These are phyloP conservation scores for Hippocampus mohnikei DNA, from an alignment of 2,113 vertebrate genomes.

Conservation along the genomic window DNA sequence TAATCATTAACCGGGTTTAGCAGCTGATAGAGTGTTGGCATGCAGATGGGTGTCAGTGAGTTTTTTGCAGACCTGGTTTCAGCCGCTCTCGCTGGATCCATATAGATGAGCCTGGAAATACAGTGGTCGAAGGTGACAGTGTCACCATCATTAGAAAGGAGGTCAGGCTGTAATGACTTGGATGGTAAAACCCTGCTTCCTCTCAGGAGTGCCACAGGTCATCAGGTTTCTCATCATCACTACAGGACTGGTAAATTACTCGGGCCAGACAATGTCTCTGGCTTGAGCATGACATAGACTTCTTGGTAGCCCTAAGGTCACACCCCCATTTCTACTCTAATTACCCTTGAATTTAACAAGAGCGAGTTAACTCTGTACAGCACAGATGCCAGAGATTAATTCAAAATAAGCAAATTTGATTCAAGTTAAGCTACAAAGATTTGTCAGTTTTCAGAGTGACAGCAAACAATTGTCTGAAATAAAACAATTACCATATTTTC, in stretches of 20 bases:
- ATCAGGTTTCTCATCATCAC: conserved; percentile 31
- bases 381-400: not conserved
- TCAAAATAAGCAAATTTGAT: too few species aligned
- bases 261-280: conserved; percentile 16
- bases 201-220: conserved; percentile 53
- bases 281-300: conserved; percentile 11
- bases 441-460: too few species aligned
- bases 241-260: conserved; percentile 29
- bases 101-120: conserved; percentile 49
- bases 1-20: conserved; percentile 56
- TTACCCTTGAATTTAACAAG: conserved; percentile 32
- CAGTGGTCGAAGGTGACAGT: conserved; percentile 30
- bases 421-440: too few species aligned
- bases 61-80: conserved; percentile 35
- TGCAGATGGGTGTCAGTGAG: conserved; percentile 45
- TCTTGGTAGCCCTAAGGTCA: conserved; percentile 16
- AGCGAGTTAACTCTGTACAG: conserved; percentile 15
- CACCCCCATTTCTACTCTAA: conserved; percentile 27
- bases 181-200: conserved; percentile 49
- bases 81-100: conserved; percentile 38
- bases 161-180: conserved; percentile 61
- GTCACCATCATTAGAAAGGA: conserved; percentile 45
- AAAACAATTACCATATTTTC: too few species aligned
- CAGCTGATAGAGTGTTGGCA: conserved; percentile 43
- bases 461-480: too few species aligned